Base-by-base conservation (phyloP, 1,140 invertebrate genomes). In the Caenorhabditis inopinata region DNA sequence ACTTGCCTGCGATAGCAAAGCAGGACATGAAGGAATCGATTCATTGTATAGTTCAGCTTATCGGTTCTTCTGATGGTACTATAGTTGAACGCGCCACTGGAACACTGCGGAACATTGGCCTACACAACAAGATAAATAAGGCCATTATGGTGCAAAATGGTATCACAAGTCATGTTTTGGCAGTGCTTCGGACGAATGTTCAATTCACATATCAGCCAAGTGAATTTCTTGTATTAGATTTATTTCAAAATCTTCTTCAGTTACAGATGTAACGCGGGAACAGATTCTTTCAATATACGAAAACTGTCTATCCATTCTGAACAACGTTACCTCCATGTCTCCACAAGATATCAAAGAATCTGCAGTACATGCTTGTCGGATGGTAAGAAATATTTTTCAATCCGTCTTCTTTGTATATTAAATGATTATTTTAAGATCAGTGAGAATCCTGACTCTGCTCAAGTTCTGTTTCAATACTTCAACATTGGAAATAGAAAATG, bases 11-110 rank as follows among this genome's bases (percentile, higher is more conserved):
- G 2, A 68, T 68, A 21, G 16, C 18, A 42, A 1, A 38, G 11
- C 58, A 68, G 32, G 58, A 68, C 38, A 38, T 68, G 32, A 6
- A 29, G 38, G 58, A 68, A 11, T 68, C 58, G n/a, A 68, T 68
- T 38, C 58, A 42, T 21, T 16, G 32, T 18, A 12, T 68, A 2
- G 27, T 68, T 21, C 29, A 21, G 12, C 6, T 68, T 2, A 16
- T 68, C n/a, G 58, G 58, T 0, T 38, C 16, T 23, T 23, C 27
- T 35, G 58, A 68, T 68, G 32, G 9, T 18, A 68, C 25, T 0
- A 68, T 68, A 9, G 58, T 38, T 4, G 58, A 68, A n/a, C 58
- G 29, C 2, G 32, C 58, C 1, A 68, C 58, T 32, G 58, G 58
- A 23, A 27, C 11, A 7, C 32, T 68, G 0, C 58, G 58, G 9